A percentile compares a stretch with the other conserved stretches of the same genome.
Evolutionary conservation across 2,888 invertebrate genomes (phyloP).

Genomic region (Agriopis aurantiaria): DNA sequence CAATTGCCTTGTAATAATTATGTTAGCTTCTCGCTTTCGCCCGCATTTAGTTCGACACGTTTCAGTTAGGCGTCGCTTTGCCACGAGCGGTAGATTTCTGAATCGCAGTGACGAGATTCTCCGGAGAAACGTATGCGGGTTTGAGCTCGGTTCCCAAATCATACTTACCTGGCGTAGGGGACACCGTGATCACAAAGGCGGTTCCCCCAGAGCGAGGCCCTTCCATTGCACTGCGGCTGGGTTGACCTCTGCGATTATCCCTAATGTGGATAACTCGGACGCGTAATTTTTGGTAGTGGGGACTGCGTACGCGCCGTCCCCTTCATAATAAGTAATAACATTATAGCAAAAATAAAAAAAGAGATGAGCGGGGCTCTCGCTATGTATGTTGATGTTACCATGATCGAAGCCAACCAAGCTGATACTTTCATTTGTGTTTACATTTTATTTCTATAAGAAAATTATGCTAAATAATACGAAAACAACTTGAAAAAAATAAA

Average conservation of each 20-base stretch:
- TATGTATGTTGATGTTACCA: background rate
- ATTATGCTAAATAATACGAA: no score
- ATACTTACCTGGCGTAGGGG: slow-evolving; percentile 58
- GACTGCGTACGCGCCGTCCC: slow-evolving; percentile 68
- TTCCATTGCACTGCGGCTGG: slow-evolving; percentile 65
- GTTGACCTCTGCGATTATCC: slow-evolving; percentile 67
- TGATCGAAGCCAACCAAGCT: no score
- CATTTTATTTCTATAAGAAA: no score
- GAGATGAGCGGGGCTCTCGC: no score
- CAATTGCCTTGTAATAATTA: background rate
- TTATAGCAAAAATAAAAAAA: no score
- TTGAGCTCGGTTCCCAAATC: background rate
- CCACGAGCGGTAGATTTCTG: background rate
- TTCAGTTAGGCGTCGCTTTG: background rate
- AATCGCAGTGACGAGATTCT: background rate
- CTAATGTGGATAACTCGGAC: slow-evolving; percentile 55
- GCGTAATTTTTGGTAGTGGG: slow-evolving; percentile 65
- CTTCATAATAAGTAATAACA: no score
- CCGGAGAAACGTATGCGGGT: background rate
- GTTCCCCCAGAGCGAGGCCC: slow-evolving; percentile 66
- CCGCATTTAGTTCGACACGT: background rate
- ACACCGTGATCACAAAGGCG: slow-evolving; percentile 65
- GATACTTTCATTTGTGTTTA: no score
- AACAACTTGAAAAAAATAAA: no score
- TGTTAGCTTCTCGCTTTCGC: background rate